Base-by-base conservation (phyloP, 1,140 invertebrate species). In the Drosophila novamexicana region DNA sequence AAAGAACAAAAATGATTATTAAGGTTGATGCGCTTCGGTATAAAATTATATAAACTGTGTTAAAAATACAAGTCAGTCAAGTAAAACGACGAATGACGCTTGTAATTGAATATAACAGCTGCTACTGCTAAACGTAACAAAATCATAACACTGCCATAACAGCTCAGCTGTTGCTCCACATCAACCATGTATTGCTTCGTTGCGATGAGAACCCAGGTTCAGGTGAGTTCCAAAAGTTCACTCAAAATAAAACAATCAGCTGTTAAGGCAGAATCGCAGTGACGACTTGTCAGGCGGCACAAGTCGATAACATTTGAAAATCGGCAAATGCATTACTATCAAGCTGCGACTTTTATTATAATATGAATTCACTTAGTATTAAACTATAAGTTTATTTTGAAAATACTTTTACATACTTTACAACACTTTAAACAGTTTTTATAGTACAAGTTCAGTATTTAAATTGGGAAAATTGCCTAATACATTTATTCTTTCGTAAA, bases 241-340 rank as follows among this genome's bases (percentile, higher is more conserved):
- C 22, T 29, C 22, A 29, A 29, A 29, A 29, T 29, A 29, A 29
- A 5, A 22, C 22, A 29, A 29, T 29, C 22, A 29, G 22, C 22
- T 29, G 22, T 18, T 18, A 18, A 14, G 14, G 3, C 2, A 2
- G 16, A 50, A 44, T 69, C 14, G 66, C 39, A 57, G 53, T 69
- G 58, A 45, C 39, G 37, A 18, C 53, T 53, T 7, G 6, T 12
- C 12, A 7, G 22, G 12, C 16, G 32, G 18, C 52, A 42, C 1
- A n/a, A 40, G 16, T 47, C 61, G 67, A 64, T 64, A 70, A 36
- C 34, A 52, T 36, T 64, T 50, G 0, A 7, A 22, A 39, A 29
- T 29, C 0, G 22, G 22, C 22, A 29, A 29, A 29, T 29, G 22
- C 64, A 67, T 49, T 29, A 16, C 54, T 42, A 40, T 49, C 10